Evolutionary conservation across 2,797 vertebrate genomes (phyloP).

Genomic region (Pseudotriccus pelzelni): DNA sequence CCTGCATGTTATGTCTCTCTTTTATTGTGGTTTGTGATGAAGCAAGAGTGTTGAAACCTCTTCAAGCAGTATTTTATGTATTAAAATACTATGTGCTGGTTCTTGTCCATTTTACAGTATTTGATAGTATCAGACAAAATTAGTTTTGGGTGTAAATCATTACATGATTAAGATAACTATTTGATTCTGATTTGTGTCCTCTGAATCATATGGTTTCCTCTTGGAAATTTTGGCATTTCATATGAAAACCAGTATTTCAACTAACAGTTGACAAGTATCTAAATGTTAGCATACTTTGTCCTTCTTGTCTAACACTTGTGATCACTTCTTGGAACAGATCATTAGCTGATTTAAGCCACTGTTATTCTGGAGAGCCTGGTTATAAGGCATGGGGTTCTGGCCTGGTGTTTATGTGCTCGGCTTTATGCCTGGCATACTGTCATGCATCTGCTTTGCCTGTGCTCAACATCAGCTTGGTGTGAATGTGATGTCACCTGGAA

Average conservation of each 20-base stretch:
- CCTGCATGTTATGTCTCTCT: neutral
- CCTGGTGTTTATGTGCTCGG: neutral
- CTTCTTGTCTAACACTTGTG: constrained; percentile 13
- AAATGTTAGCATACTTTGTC: constrained; percentile 23
- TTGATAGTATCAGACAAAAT: constrained; percentile 43
- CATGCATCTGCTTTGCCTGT: rapidly evolving
- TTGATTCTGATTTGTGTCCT: constrained; percentile 14
- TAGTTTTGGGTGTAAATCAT: constrained; percentile 35
- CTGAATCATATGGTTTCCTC: constrained; percentile 35
- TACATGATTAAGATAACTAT: neutral
- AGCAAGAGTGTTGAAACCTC: constrained; percentile 27
- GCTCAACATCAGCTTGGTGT: neutral
- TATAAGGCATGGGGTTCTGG: neutral
- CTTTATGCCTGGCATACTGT: neutral
- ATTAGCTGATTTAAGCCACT: neutral
- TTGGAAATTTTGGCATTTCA: constrained; percentile 37
- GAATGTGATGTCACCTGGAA: neutral
- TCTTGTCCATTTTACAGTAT: constrained; percentile 17
- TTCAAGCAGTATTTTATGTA: constrained; percentile 39
- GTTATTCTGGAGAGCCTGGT: neutral
- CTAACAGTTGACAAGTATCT: constrained; percentile 48
- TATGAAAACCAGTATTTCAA: constrained; percentile 46
- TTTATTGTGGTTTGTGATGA: constrained; percentile 6
- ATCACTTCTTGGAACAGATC: constrained; percentile 5
- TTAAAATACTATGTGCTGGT: constrained; percentile 35